phyloP scores from a whole-genome alignment of 1,140 invertebrate species.

The Drosophila ohnishii region DNA sequence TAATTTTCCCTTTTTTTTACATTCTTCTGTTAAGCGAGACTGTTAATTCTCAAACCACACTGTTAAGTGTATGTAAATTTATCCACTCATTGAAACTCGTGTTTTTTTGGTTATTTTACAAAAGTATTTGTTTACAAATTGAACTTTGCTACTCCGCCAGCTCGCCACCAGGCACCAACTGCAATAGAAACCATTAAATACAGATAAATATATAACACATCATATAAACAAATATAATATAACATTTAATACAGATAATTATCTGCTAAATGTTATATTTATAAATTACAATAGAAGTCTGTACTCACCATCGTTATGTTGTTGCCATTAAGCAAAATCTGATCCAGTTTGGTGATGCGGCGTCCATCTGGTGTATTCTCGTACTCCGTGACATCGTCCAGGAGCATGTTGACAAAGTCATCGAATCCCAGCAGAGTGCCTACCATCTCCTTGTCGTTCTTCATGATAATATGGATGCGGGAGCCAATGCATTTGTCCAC shows the following conservation, averaged over 20 bases:
- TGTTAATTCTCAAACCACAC: neutral
- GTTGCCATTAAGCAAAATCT: constrained; percentile 99
- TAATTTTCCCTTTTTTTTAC: neutral
- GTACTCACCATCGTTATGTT: constrained; percentile 97
- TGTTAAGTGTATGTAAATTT: neutral
- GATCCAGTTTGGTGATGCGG: constrained; percentile 97
- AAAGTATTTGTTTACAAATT: constrained; percentile 39
- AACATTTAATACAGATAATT: too few species aligned
- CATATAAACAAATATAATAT: too few species aligned
- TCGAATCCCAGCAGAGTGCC: constrained; percentile 99
- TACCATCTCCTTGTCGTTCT: constrained; percentile 99
- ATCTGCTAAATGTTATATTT: too few species aligned
- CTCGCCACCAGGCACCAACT: constrained; percentile 88
- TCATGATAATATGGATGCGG: constrained; percentile 99
- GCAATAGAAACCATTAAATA: constrained; percentile 67
- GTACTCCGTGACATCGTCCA: constrained; percentile 96
- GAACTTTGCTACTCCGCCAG: constrained; percentile 85
- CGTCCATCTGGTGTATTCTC: constrained; percentile 98
- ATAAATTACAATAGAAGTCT: too few species aligned
- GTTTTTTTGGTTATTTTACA: constrained; percentile 20
- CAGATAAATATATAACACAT: constrained; percentile 4
- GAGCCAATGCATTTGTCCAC: constrained; percentile 99
- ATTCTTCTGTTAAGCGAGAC: constrained; percentile 1
- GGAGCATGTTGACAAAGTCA: constrained; percentile 99
- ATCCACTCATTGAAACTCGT: constrained; percentile 19